A percentile compares a stretch with the other conserved stretches of the same genome.
Conservation (phyloP, 2,113 vertebrate species). For the Prionailurus bengalensis region DNA sequence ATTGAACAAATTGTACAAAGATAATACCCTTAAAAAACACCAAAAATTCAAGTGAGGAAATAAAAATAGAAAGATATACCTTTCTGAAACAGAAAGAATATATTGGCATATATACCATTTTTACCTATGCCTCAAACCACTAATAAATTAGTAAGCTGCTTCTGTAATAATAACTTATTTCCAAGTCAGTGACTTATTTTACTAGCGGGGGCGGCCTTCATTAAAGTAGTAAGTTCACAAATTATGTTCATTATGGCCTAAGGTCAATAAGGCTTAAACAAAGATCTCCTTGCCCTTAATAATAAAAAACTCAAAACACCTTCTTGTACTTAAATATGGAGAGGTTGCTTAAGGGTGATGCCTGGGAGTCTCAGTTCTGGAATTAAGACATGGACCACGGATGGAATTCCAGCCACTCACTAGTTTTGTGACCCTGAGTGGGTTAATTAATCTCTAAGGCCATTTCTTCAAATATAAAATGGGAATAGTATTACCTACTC, state of each 20-base stretch:
- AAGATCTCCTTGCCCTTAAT: neutral
- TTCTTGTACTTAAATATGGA: neutral
- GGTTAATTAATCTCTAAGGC: neutral
- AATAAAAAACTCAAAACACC: neutral
- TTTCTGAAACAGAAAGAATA: neutral
- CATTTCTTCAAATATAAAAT: neutral
- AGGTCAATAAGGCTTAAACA: neutral
- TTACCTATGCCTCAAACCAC: neutral
- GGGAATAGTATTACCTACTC: neutral
- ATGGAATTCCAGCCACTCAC: neutral
- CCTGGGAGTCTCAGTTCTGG: neutral
- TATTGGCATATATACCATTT: neutral
- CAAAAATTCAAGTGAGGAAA: neutral
- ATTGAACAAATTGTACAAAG: neutral
- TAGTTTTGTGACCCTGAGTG: neutral
- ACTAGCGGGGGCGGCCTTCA: neutral
- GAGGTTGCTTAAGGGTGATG: neutral
- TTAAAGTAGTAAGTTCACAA: conserved; percentile 10
- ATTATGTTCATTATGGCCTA: neutral
- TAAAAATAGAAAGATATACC: neutral
- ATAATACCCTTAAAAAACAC: neutral
- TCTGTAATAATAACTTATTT: neutral
- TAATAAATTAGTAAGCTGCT: neutral
- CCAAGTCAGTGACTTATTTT: neutral
- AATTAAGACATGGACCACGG: neutral